Base-by-base conservation (phyloP, 2,888 invertebrate species). In the Petrolisthes manimaculis region DNA sequence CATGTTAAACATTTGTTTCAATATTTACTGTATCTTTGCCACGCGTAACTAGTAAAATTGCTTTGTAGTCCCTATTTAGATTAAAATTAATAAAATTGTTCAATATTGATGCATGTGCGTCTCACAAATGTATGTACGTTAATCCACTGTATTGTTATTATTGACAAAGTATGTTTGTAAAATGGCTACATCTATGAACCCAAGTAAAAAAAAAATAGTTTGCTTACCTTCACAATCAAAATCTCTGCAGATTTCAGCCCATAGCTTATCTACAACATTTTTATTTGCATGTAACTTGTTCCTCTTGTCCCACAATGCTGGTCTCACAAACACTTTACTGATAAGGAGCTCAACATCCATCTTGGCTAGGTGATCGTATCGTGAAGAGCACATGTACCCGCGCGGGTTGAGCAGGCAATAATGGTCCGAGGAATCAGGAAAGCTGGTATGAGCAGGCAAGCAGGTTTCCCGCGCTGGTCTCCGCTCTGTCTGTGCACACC, bases 291-390 rank as follows among this genome's bases (percentile, higher is more conserved):
- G 51, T 55, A 80, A 54, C 54, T 80, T 51, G 80, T 80, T n/a
- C 4, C 54, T 80, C 80, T 80, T 80, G 80, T 80, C 80, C 80
- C 80, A 80, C 5, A 80, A 5, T 80, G 80, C 80, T 54, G 80
- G 80, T 54, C 80, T 80, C 80, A 54, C 54, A 12, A 55, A 80
- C 54, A 80, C 80, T 5, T 55, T 54, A 18, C 54, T 24, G 14
- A 54, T 54, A 4, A 51, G 55, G 8, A 54, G 51, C 80, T 80
- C 80, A 53, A 80, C 80, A 55, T 80, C 80, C 80, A 55, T 80
- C 79, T n/a, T n/a, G n/a, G n/a, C n/a, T n/a, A n/a, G n/a, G n/a
- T n/a, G n/a, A n/a, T n/a, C n/a, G n/a, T n/a, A n/a, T n/a, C n/a
- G n/a, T n/a, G n/a, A n/a, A n/a, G n/a, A n/a, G n/a, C n/a, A n/a